A percentile compares a stretch with the other conserved stretches of the same genome.
Conservation (phyloP, 2,888 invertebrate genomes). For the Blomia tropicalis region DNA sequence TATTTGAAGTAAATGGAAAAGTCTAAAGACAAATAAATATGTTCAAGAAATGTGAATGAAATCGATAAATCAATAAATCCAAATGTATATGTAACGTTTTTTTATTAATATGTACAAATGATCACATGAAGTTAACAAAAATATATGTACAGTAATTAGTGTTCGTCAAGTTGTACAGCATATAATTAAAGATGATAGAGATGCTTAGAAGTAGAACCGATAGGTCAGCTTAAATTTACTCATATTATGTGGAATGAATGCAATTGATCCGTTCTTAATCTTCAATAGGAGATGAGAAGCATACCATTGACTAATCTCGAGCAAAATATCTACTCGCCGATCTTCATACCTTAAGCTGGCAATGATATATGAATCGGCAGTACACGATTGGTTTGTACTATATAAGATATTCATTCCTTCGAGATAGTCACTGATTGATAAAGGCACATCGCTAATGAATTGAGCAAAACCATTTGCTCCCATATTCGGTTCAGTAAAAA, state of each 20-base stretch:
- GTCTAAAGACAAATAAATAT: too few species aligned
- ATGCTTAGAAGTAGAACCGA: slow-evolving; percentile 24
- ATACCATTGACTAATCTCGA: slow-evolving; percentile 10
- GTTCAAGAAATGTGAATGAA: too few species aligned
- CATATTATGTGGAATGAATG: slow-evolving; percentile 24
- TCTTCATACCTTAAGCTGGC: slow-evolving; percentile 18
- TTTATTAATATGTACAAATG: too few species aligned
- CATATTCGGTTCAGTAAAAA: slow-evolving; percentile 1
- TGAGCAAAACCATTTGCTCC: not conserved
- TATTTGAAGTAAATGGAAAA: too few species aligned
- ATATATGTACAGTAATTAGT: too few species aligned
- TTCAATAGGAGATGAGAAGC: slow-evolving; percentile 11
- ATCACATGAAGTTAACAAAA: too few species aligned
- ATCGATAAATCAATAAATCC: too few species aligned
- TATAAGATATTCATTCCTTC: slow-evolving; percentile 15
- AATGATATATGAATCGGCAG: slow-evolving; percentile 7
- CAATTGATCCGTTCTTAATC: slow-evolving; percentile 22
- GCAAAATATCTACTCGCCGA: slow-evolving; percentile 13
- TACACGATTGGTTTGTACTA: not conserved
- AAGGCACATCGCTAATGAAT: not conserved
- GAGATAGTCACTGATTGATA: not conserved
- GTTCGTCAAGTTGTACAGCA: too few species aligned
- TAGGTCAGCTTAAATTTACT: slow-evolving; percentile 23
- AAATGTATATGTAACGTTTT: too few species aligned
- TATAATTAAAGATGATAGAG: too few species aligned